Conservation (phyloP, 2,888 invertebrate species). For the Pardosa pseudoannulata region DNA sequence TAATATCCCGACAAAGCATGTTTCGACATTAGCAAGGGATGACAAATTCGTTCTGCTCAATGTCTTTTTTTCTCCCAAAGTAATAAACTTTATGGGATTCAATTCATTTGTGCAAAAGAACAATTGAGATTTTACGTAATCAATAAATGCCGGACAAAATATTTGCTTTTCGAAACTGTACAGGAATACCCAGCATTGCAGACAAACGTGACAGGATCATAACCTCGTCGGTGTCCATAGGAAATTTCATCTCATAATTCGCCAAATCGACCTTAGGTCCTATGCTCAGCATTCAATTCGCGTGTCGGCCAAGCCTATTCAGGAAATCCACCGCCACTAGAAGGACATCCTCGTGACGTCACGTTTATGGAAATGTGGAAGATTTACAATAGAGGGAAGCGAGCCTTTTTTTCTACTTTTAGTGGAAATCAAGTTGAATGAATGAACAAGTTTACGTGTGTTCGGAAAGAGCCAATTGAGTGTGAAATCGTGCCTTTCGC, state of each 20-base stretch:
- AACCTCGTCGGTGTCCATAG: background rate
- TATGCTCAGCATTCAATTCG: conserved; percentile 5
- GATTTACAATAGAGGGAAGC: background rate
- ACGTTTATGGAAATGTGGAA: conserved; percentile 25
- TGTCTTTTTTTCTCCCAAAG: no score
- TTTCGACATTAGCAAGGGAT: no score
- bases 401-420: background rate
- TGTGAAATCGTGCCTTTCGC: conserved; percentile 4
- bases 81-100: no score
- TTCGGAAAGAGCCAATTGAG: background rate
- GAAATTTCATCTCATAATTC: conserved; percentile 2
- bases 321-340: background rate
- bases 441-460: background rate
- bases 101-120: no score
- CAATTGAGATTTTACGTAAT: no score
- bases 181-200: no score
- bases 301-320: conserved; percentile 8
- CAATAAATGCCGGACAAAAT: no score
- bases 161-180: no score
- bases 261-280: conserved; percentile 8
- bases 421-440: background rate
- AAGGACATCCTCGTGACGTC: background rate
- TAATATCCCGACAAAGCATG: no score
- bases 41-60: no score
- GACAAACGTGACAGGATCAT: background rate